These are phyloP conservation scores for Anhinga anhinga DNA, from an alignment of 2,113 vertebrate genomes.

Conservation along the genomic window DNA sequence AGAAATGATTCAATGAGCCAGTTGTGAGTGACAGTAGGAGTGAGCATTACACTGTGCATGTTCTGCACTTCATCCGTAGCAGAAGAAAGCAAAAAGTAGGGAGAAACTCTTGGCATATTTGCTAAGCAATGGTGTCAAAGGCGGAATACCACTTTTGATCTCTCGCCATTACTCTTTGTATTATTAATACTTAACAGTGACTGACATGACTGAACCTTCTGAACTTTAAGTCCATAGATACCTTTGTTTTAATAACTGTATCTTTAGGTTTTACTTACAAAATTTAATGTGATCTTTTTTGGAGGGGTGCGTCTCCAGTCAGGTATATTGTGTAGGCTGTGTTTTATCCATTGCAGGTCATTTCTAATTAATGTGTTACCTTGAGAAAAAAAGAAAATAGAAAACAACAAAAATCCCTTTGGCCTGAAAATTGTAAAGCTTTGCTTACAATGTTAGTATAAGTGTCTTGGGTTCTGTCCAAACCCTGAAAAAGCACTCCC, in stretches of 20 bases:
- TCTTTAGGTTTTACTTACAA: neutral
- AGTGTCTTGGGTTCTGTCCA: neutral
- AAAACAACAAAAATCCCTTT: neutral
- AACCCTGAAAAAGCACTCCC: neutral
- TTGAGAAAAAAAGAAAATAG: neutral
- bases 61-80: neutral
- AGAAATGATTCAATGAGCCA: neutral
- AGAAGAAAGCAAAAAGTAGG: neutral
- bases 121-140: neutral
- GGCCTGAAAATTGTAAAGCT: neutral
- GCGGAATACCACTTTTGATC: neutral
- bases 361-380: neutral
- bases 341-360: neutral
- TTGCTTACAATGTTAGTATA: neutral
- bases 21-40: neutral
- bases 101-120: neutral
- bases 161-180: neutral
- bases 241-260: neutral
- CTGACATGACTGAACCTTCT: neutral
- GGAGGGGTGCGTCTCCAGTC: neutral
- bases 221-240: neutral
- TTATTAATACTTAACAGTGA: neutral
- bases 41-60: neutral
- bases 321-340: neutral
- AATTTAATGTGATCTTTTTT: neutral